A percentile compares a stretch with the other conserved stretches of the same genome.
Conservation (phyloP, 2,797 vertebrate genomes). For the Thamnophis elegans region DNA sequence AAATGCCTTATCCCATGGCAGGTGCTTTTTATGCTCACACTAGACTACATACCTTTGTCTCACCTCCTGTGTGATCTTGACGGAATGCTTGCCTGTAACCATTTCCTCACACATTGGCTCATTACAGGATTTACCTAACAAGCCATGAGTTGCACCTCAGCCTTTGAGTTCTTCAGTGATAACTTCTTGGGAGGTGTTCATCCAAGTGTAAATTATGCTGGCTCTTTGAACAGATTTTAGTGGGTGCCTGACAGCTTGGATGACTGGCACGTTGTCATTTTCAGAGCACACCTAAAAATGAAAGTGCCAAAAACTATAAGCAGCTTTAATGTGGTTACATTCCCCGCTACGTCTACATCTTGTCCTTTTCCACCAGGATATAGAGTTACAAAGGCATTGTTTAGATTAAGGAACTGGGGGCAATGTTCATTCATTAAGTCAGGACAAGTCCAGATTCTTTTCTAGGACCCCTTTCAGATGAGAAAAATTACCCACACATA, state of each 20-base stretch:
- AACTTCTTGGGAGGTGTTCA: slow-evolving; percentile 71
- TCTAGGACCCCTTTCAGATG: neutral
- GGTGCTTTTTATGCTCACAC: slow-evolving; percentile 22
- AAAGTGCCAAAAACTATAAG: slow-evolving; percentile 71
- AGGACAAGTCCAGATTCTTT: neutral
- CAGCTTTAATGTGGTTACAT: slow-evolving; percentile 47
- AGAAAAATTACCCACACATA: neutral
- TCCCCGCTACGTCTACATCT: slow-evolving; percentile 32
- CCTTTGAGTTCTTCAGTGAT: slow-evolving; percentile 66
- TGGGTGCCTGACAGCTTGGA: slow-evolving; percentile 71
- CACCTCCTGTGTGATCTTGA: slow-evolving; percentile 33
- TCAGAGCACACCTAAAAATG: slow-evolving; percentile 74
- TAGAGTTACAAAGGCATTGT: slow-evolving; percentile 51
- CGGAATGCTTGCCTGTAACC: slow-evolving; percentile 48
- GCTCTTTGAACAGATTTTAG: slow-evolving; percentile 70
- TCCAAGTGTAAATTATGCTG: slow-evolving; percentile 75
- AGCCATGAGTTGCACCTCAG: slow-evolving; percentile 55
- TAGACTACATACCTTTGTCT: neutral
- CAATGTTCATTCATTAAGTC: neutral
- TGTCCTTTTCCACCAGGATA: slow-evolving; percentile 53
- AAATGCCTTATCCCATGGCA: slow-evolving; percentile 32
- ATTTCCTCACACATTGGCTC: slow-evolving; percentile 46
- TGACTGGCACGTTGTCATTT: slow-evolving; percentile 80
- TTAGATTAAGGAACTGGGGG: slow-evolving; percentile 39
- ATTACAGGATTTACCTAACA: slow-evolving; percentile 56